phyloP scores from a whole-genome alignment of 2,113 vertebrate genomes.

The Nannobrachium achirus region DNA sequence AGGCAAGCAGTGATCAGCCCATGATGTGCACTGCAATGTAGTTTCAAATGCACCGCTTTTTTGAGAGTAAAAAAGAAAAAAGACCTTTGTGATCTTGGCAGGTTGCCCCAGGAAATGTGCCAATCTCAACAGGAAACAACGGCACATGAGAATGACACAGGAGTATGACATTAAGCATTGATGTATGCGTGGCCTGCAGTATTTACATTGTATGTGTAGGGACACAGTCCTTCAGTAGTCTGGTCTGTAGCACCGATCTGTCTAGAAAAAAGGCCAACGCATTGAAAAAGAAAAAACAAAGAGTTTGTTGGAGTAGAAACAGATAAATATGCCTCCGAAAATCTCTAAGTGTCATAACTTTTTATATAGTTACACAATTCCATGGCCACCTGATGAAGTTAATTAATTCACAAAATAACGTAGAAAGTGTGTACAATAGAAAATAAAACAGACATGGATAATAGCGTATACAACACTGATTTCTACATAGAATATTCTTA shows the following conservation, averaged over 20 bases:
- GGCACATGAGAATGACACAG: too few species aligned
- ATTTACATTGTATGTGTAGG: slow-evolving; percentile 64
- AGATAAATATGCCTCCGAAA: slow-evolving; percentile 33
- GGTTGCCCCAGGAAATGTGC: too few species aligned
- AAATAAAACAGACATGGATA: slow-evolving; percentile 60
- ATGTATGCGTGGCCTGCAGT: slow-evolving; percentile 61
- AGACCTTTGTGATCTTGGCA: too few species aligned
- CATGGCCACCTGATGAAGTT: slow-evolving; percentile 37
- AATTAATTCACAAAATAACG: slow-evolving; percentile 52
- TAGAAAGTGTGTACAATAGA: slow-evolving; percentile 59
- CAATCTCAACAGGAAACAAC: too few species aligned
- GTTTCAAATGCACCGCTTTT: too few species aligned
- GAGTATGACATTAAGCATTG: slow-evolving; percentile 58
- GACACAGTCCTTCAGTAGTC: slow-evolving; percentile 74
- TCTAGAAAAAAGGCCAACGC: slow-evolving; percentile 42
- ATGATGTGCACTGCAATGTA: too few species aligned
- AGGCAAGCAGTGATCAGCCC: too few species aligned
- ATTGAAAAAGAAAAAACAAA: slow-evolving; percentile 14
- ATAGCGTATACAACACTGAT: slow-evolving; percentile 61
- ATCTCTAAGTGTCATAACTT: slow-evolving; percentile 33
- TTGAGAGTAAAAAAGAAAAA: too few species aligned
- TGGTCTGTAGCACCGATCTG: slow-evolving; percentile 81
- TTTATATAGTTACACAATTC: slow-evolving; percentile 26
- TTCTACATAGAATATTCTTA: slow-evolving; percentile 52
- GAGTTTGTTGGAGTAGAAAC: slow-evolving; percentile 38